These are phyloP conservation scores for Engystomops pustulosus DNA, from an alignment of 2,113 vertebrate genomes.

Conservation along the genomic window DNA sequence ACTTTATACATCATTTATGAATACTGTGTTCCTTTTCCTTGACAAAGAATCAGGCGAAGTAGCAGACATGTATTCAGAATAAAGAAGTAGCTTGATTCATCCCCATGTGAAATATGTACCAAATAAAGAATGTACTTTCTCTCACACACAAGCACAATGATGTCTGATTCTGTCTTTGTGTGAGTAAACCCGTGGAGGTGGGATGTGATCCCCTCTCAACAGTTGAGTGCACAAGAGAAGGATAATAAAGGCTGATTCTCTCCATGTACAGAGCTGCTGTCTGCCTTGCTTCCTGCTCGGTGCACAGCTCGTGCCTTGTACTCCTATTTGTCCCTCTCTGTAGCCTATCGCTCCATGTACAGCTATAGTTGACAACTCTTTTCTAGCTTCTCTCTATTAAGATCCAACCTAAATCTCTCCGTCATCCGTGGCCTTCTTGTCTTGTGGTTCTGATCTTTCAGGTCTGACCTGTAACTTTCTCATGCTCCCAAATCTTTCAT, in stretches of 20 bases:
- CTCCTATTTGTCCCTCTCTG: background rate
- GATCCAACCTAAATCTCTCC: background rate
- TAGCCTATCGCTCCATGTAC: background rate
- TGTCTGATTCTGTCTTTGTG: constrained; percentile 31
- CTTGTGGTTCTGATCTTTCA: too few species aligned
- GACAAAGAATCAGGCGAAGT: background rate
- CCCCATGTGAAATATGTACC: constrained; percentile 17
- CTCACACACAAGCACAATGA: constrained; percentile 23
- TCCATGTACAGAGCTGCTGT: too few species aligned
- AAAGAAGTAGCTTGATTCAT: background rate
- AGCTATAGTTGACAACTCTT: constrained; percentile 3
- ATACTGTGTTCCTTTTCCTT: background rate
- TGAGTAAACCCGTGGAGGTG: constrained; percentile 29
- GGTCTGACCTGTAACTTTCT: too few species aligned
- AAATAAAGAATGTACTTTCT: constrained; percentile 2
- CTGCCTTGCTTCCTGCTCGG: constrained; percentile 8
- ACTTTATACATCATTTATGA: background rate
- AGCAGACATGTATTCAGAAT: background rate
- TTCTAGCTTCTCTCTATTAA: background rate
- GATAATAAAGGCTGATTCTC: constrained; percentile 35
- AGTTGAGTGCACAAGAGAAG: constrained; percentile 24
- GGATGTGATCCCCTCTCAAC: constrained; percentile 39
- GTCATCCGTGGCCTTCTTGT: too few species aligned
- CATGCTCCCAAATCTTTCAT: too few species aligned
- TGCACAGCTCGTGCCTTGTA: constrained; percentile 3